Conservation (phyloP, 30 jellyfish, hydroid and myxozoan species). For the Clytia hemisphaerica region DNA sequence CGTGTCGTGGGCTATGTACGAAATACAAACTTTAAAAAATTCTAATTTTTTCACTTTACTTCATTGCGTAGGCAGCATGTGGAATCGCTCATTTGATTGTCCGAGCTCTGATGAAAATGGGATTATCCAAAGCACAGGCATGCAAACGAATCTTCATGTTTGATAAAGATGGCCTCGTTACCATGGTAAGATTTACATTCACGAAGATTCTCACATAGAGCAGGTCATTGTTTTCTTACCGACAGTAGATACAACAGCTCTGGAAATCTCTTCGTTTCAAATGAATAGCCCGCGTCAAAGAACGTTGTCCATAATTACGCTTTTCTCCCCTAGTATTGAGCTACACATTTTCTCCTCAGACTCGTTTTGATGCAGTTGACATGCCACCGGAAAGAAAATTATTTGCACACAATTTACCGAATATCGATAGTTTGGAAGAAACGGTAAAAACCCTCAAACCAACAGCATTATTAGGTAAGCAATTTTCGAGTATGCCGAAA, state of each 20-base stretch:
- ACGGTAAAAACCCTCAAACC: conserved; percentile 72
- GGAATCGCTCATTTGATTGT: conserved; percentile 78
- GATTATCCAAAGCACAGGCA: conserved; percentile 55
- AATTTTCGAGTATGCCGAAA: too few relatives aligned
- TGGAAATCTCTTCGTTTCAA: too few relatives aligned
- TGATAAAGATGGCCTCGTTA: conserved; percentile 77
- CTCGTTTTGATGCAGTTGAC: too few relatives aligned
- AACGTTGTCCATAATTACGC: too few relatives aligned
- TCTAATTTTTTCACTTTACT: too few relatives aligned
- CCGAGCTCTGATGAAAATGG: conserved; percentile 63
- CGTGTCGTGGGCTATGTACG: too few relatives aligned
- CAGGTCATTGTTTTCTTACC: too few relatives aligned
- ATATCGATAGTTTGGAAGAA: conserved; percentile 30
- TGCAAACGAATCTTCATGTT: conserved; percentile 53
- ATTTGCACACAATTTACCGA: conserved; percentile 67
- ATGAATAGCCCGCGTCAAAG: too few relatives aligned
- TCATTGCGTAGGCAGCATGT: conserved; percentile 65
- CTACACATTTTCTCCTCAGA: too few relatives aligned
- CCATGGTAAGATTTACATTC: conserved; percentile 45
- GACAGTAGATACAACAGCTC: too few relatives aligned
- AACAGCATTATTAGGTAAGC: conserved; percentile 72
- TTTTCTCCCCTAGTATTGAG: conserved; percentile 51
- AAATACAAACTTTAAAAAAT: too few relatives aligned
- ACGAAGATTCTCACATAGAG: too few relatives aligned
- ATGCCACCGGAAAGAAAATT: conserved; percentile 45